Evolutionary conservation across 2,888 invertebrate genomes (phyloP).

Genomic region (Epinotia nisella): DNA sequence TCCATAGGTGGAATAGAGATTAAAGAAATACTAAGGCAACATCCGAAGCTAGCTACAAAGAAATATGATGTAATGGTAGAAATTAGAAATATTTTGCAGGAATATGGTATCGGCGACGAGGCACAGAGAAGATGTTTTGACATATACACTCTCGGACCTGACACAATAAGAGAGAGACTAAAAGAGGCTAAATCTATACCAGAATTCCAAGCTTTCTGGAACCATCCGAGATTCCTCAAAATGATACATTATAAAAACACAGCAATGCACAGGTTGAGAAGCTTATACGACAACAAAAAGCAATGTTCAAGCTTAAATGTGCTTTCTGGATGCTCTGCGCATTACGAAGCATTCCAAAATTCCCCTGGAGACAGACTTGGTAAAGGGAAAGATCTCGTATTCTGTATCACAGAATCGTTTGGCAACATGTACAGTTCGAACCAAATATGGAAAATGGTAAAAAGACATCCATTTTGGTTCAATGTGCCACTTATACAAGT

Average conservation of each 20-base stretch:
- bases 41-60: slow-evolving; percentile 73
- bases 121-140: slow-evolving; percentile 78
- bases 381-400: slow-evolving; percentile 76
- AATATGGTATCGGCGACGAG: slow-evolving; percentile 69
- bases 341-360: slow-evolving; percentile 74
- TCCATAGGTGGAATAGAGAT: slow-evolving; percentile 76
- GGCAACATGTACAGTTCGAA: slow-evolving; percentile 59
- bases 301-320: slow-evolving; percentile 77
- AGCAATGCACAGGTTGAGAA: slow-evolving; percentile 66
- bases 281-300: slow-evolving; percentile 69
- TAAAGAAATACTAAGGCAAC: slow-evolving; percentile 73
- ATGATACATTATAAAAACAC: slow-evolving; percentile 76
- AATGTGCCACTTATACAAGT: slow-evolving; percentile 75
- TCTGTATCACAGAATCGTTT: slow-evolving; percentile 68
- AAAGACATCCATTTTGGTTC: slow-evolving; percentile 77
- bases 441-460: slow-evolving; percentile 63
- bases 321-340: slow-evolving; percentile 70
- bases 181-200: slow-evolving; percentile 68
- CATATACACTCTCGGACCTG: slow-evolving; percentile 72
- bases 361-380: slow-evolving; percentile 76
- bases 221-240: slow-evolving; percentile 77
- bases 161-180: slow-evolving; percentile 69
- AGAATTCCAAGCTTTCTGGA: slow-evolving; percentile 69
- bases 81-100: slow-evolving; percentile 68
- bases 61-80: slow-evolving; percentile 66